Percentiles rank a stretch among this genome's conserved stretches.
phyloP scores from a whole-genome alignment of 2,113 vertebrate species.

The Corythornis cristatus region DNA sequence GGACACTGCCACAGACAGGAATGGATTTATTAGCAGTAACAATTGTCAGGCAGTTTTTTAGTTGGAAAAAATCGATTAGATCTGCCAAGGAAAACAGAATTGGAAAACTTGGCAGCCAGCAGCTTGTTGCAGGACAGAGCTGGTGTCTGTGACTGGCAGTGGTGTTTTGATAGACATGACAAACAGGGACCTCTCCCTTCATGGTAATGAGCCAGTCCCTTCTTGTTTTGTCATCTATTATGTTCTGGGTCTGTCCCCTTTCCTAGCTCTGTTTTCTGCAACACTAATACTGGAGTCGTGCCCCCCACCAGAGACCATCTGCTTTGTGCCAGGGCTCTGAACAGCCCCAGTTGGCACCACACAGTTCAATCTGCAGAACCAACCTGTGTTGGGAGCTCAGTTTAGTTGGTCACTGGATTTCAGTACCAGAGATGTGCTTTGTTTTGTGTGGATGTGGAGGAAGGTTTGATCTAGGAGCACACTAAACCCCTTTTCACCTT shows the following conservation, averaged over 20 bases:
- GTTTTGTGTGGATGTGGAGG: not conserved
- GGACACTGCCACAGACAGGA: not conserved
- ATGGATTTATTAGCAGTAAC: not conserved
- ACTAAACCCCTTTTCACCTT: not conserved
- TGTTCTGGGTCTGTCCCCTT: not conserved
- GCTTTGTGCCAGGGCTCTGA: not conserved
- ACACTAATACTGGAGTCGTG: rapidly evolving
- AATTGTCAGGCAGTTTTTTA: not conserved
- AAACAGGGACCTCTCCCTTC: not conserved
- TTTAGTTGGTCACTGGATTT: not conserved
- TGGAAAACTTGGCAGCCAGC: not conserved
- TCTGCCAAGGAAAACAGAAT: not conserved
- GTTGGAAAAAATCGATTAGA: not conserved
- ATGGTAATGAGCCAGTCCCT: not conserved
- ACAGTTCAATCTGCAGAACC: not conserved
- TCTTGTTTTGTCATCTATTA: not conserved
- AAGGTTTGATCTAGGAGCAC: not conserved
- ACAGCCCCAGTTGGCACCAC: not conserved
- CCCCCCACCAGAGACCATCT: not conserved
- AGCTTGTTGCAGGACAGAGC: not conserved
- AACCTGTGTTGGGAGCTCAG: not conserved
- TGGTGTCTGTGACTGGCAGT: not conserved
- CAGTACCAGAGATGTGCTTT: not conserved
- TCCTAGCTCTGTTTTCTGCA: not conserved
- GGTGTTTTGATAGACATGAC: not conserved